Percentiles rank a stretch among this genome's conserved stretches.
These are phyloP conservation scores for Prinia subflava DNA, from an alignment of 2,113 vertebrate species.

Conservation along the genomic window DNA sequence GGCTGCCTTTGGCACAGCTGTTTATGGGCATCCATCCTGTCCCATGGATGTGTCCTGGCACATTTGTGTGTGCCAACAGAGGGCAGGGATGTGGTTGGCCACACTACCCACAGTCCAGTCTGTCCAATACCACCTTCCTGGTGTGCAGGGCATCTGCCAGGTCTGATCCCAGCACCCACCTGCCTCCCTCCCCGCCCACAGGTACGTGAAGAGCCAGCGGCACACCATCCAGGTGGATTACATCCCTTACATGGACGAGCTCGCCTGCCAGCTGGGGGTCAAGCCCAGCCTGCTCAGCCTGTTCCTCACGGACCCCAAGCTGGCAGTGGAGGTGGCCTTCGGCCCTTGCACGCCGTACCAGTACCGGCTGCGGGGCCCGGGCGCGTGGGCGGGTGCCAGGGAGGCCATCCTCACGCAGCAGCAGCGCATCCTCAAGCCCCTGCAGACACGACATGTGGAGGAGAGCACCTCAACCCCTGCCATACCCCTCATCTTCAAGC, in stretches of 20 bases:
- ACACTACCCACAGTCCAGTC: accelerated
- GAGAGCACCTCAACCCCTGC: background rate
- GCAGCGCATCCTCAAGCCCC: conserved; percentile 73
- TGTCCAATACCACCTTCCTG: accelerated
- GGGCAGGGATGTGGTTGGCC: accelerated
- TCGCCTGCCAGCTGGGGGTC: conserved; percentile 76
- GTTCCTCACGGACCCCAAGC: conserved; percentile 77
- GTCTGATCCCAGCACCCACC: conserved; percentile 72
- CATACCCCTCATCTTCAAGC: background rate
- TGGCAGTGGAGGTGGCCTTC: conserved; percentile 69
- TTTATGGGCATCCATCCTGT: accelerated
- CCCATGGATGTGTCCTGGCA: accelerated
- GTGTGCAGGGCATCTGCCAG: accelerated
- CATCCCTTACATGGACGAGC: conserved; percentile 81
- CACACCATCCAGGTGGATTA: conserved; percentile 90
- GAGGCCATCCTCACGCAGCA: conserved; percentile 78
- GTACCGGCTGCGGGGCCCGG: conserved; percentile 75
- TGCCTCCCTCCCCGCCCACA: background rate
- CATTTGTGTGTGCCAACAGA: background rate
- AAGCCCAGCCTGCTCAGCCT: conserved; percentile 67
- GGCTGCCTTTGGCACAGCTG: background rate
- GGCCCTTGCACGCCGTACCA: conserved; percentile 83
- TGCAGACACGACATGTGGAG: conserved; percentile 60
- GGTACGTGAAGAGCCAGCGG: conserved; percentile 60
- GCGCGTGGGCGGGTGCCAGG: conserved; percentile 74